Base-by-base conservation (phyloP, 1,140 invertebrate species). In the Ditylenchus dipsaci region DNA sequence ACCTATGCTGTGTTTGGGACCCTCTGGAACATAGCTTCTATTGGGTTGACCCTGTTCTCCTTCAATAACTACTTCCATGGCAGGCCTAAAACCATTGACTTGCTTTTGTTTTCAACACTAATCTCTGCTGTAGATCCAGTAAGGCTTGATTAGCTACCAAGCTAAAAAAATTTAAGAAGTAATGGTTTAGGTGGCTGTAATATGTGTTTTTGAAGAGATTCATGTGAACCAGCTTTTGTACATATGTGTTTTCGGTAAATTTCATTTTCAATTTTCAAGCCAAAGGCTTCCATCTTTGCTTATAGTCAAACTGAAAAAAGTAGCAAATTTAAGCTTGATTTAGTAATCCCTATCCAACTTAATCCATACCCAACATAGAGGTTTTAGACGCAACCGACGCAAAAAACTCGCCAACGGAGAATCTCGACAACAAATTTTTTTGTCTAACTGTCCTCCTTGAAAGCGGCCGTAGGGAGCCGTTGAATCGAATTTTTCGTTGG, bases 121-220 rank as follows among this genome's bases (percentile, higher is more conserved):
- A 97, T 97, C 82, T 96, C 93, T n/a, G 95, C 95, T 61, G 94
- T 98, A 17, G 95, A 97, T 87, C 95, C 95, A 3, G 95, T 53
- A 17, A 38, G 33, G 3, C 11, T 38, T 38, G 3, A 38, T 3
- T 38, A n/a, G n/a, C n/a, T n/a, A n/a, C n/a, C n/a, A n/a, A n/a
- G n/a, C n/a, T n/a, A n/a, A n/a, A 63, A 47, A 47, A 47, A 63
- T 53, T 53, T 53, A 53, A 7, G n/a, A 53, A 3, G 15, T 53
- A 17, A 53, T 21, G 23, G 3, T 53, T 53, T 15, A 53, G 49
- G 49, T 71, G 0, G 63, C 65, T 11, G 63, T 73, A 17, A 76
- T 73, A 42, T 70, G 73, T 45, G 73, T 70, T 0, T 73, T 76
- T 61, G 56, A 76, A 30, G 68, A 68, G 43, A 61, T 69, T 21